Evolutionary conservation across 1,140 invertebrate genomes (phyloP).

Genomic region (Pollicipes pollicipes): DNA sequence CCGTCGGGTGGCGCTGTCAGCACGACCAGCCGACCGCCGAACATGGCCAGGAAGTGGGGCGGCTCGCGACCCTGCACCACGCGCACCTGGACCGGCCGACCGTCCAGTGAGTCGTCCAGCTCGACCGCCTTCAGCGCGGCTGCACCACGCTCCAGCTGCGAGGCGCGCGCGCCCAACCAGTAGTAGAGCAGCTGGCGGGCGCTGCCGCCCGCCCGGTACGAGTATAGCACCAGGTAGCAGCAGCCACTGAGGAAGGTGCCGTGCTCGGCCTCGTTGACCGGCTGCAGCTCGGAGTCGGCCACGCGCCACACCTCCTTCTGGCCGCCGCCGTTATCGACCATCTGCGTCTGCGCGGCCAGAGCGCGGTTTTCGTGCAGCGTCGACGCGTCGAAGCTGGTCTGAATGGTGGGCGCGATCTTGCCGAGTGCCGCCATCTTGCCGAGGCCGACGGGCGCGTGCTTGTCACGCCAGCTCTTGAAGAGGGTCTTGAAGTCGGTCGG

Average conservation of each 20-base stretch:
- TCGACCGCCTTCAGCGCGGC: slow-evolving; percentile 42
- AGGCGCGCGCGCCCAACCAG: slow-evolving; percentile 48
- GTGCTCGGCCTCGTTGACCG: slow-evolving; percentile 44
- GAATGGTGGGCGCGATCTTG: slow-evolving; percentile 35
- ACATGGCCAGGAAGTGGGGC: slow-evolving; percentile 71
- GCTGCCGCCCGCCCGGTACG: slow-evolving; percentile 36
- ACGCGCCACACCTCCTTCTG: slow-evolving; percentile 49
- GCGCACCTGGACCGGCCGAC: slow-evolving; percentile 46
- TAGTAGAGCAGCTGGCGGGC: slow-evolving; percentile 44
- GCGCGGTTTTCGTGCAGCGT: slow-evolving; percentile 38
- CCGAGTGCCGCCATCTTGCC: slow-evolving; percentile 24
- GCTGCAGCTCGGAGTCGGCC: slow-evolving; percentile 33
- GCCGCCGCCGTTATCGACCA: slow-evolving; percentile 79
- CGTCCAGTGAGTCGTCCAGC: slow-evolving; percentile 41
- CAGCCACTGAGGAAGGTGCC: slow-evolving; percentile 64
- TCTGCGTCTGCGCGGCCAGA: slow-evolving; percentile 55
- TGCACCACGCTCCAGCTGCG: slow-evolving; percentile 43
- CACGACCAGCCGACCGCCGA: slow-evolving; percentile 67
- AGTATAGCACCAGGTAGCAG: slow-evolving; percentile 73
- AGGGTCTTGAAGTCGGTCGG: slow-evolving; percentile 69
- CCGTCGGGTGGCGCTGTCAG: slow-evolving; percentile 30
- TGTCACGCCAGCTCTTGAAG: slow-evolving; percentile 53
- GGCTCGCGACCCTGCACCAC: slow-evolving; percentile 76
- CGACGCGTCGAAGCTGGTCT: slow-evolving; percentile 45
- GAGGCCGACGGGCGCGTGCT: slow-evolving; percentile 24